Evolutionary conservation across 2,797 vertebrate genomes (phyloP).

Genomic region (Cyprinodon diabolis): DNA sequence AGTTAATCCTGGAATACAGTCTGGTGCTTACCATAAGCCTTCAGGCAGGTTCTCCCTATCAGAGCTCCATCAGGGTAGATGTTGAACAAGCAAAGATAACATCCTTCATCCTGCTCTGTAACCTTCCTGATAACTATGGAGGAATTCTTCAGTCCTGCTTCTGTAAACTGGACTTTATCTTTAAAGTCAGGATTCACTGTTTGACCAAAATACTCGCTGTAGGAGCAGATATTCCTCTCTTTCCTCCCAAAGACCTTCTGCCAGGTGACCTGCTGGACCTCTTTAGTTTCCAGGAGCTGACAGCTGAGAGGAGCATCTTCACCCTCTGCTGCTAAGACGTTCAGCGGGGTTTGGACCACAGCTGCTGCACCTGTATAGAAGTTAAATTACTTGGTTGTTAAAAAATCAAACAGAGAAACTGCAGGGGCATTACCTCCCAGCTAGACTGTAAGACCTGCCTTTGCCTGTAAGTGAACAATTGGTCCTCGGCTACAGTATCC

Average conservation of each 20-base stretch:
- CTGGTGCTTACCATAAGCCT: constrained; percentile 16
- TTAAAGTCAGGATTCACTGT: too few species aligned
- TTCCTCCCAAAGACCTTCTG: too few species aligned
- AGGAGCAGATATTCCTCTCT: too few species aligned
- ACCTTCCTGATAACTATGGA: constrained; percentile 40
- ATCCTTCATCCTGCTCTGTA: constrained; percentile 38
- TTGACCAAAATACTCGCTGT: too few species aligned
- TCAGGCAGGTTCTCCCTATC: constrained; percentile 29
- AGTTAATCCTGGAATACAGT: too few species aligned
- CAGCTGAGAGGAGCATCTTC: constrained; percentile 9
- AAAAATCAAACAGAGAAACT: background rate
- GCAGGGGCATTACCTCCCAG: background rate
- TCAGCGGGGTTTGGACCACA: constrained; percentile 20
- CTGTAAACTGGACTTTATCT: too few species aligned
- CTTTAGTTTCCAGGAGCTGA: too few species aligned
- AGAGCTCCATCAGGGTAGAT: constrained; percentile 29
- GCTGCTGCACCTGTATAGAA: constrained; percentile 19
- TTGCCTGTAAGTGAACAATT: background rate
- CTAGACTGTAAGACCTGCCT: constrained; percentile 1
- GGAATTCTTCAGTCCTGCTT: background rate
- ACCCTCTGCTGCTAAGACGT: constrained; percentile 28
- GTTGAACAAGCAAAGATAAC: constrained; percentile 55
- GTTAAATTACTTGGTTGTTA: constrained; percentile 13
- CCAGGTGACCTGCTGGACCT: too few species aligned
- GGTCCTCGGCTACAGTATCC: too few species aligned